A percentile compares a stretch with the other conserved stretches of the same genome.
phyloP scores from a whole-genome alignment of 1,140 invertebrate species.

The Monochamus saltuarius region DNA sequence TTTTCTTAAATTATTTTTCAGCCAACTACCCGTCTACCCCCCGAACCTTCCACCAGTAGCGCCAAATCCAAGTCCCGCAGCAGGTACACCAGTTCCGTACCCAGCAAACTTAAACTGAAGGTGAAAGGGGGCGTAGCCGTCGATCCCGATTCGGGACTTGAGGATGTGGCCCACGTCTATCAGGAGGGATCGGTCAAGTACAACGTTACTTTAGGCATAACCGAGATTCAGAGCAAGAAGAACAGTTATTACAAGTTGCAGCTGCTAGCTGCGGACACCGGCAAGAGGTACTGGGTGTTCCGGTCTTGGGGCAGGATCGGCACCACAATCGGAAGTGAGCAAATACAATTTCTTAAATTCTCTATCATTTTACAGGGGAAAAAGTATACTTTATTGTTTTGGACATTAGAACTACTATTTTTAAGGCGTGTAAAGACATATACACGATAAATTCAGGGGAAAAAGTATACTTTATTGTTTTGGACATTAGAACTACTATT shows the following conservation, averaged over 20 bases:
- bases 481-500: too few relatives aligned
- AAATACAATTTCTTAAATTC: background rate
- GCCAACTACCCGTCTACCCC: conserved; percentile 59
- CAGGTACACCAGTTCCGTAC: conserved; percentile 65
- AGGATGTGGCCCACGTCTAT: conserved; percentile 81
- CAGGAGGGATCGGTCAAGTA: conserved; percentile 64
- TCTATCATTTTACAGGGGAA: too few relatives aligned
- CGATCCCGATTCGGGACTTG: conserved; percentile 85
- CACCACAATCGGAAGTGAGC: conserved; percentile 78
- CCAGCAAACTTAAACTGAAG: conserved; percentile 71
- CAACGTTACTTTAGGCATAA: conserved; percentile 77
- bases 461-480: too few relatives aligned
- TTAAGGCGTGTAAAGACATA: too few relatives aligned
- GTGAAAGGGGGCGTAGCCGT: conserved; percentile 87
- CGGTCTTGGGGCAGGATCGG: conserved; percentile 91
- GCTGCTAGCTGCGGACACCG: conserved; percentile 75
- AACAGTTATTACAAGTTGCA: conserved; percentile 98
- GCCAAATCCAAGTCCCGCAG: conserved; percentile 64
- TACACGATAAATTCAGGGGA: too few relatives aligned
- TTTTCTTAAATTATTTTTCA: conserved; percentile 43
- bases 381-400: too few relatives aligned
- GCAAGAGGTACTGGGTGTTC: conserved; percentile 57
- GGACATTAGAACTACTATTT: too few relatives aligned
- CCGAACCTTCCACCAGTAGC: conserved; percentile 52
- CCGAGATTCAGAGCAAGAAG: conserved; percentile 81